Evolutionary conservation across 1,140 invertebrate genomes (phyloP).

Genomic region (Tetraneura akinire): DNA sequence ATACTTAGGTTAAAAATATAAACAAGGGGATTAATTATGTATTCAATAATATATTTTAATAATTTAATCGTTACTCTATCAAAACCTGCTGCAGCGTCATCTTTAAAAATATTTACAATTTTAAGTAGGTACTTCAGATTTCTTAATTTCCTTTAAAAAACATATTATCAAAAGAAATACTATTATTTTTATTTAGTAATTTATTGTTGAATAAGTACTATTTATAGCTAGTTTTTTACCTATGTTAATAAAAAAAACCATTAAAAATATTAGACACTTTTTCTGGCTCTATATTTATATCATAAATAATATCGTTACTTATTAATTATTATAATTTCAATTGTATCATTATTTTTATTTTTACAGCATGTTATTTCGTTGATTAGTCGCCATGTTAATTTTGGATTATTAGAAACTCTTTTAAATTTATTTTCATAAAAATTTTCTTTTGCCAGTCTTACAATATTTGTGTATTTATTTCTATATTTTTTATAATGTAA

Average conservation of each 20-base stretch:
- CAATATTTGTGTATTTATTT: not conserved
- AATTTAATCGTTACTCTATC: conserved; percentile 7
- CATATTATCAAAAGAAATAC: not conserved
- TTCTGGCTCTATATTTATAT: not conserved
- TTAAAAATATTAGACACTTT: conserved; percentile 3
- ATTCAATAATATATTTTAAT: not conserved
- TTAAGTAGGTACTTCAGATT: not conserved
- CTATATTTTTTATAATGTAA: conserved; percentile 30
- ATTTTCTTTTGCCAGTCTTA: not conserved
- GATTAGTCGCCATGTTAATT: not conserved
- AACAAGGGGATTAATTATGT: not conserved
- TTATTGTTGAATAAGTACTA: no score
- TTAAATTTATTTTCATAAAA: conserved; percentile 27
- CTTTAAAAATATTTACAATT: not conserved
- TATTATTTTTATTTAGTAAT: not conserved
- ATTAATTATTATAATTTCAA: not conserved
- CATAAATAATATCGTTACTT: not conserved
- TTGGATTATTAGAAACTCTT: not conserved
- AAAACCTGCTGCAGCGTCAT: not conserved
- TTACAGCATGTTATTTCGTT: not conserved
- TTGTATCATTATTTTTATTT: not conserved
- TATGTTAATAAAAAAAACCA: no score
- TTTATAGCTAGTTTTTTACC: no score
- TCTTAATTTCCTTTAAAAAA: conserved; percentile 6
- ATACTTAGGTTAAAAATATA: conserved; percentile 9